Evolutionary conservation across 1,140 invertebrate species (phyloP).

Genomic region (Spodoptera litura): DNA sequence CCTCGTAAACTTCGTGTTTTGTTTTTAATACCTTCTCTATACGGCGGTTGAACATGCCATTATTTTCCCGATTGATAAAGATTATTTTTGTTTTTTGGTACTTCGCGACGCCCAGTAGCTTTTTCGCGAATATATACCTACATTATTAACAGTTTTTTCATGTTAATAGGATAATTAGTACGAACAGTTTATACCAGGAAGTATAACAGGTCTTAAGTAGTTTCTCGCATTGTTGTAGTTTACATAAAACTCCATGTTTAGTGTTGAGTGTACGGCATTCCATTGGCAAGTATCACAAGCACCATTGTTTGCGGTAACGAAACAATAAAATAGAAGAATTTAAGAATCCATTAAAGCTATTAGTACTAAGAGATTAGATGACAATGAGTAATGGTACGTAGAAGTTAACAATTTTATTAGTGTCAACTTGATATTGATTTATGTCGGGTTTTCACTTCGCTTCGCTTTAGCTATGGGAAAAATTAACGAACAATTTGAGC

Average conservation of each 20-base stretch:
- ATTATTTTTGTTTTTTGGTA: neutral
- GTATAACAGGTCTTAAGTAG: constrained; percentile 13
- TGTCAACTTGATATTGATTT: constrained; percentile 12
- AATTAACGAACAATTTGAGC: constrained; percentile 26
- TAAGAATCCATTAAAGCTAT: constrained; percentile 16
- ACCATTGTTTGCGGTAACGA: constrained; percentile 1
- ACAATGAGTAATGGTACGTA: constrained; percentile 14
- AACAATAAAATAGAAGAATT: constrained; percentile 19
- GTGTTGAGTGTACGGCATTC: neutral
- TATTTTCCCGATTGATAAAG: neutral
- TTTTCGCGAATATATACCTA: neutral
- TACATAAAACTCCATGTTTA: constrained; percentile 6
- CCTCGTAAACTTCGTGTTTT: constrained; percentile 17
- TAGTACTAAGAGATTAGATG: constrained; percentile 9
- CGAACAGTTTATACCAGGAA: constrained; percentile 13
- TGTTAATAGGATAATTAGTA: constrained; percentile 8
- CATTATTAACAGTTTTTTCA: neutral
- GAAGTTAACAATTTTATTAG: constrained; percentile 33
- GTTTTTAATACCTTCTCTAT: constrained; percentile 16
- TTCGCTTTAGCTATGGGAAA: constrained; percentile 18
- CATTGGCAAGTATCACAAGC: neutral
- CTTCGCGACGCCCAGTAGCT: neutral
- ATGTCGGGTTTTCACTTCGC: constrained; percentile 24
- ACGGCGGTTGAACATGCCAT: neutral
- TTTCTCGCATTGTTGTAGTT: constrained; percentile 10